phyloP scores from a whole-genome alignment of 2,888 invertebrate species.

The Protodeltote pygarga region DNA sequence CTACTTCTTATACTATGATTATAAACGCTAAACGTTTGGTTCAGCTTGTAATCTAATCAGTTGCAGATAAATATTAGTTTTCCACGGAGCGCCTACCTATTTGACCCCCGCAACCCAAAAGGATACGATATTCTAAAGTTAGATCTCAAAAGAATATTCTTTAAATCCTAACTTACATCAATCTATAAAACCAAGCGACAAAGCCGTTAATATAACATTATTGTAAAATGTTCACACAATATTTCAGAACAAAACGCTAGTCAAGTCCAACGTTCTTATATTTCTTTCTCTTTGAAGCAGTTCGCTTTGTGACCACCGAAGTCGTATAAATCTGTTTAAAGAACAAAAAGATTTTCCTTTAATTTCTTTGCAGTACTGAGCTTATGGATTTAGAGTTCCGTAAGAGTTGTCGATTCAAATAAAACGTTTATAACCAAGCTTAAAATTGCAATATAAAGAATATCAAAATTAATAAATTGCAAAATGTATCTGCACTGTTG shows the following conservation, averaged over 20 bases:
- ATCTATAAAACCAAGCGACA: neutral
- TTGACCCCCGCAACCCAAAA: too few species aligned
- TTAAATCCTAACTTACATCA: neutral
- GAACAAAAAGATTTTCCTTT: slow-evolving; percentile 49
- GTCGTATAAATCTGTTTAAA: slow-evolving; percentile 58
- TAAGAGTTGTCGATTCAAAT: slow-evolving; percentile 3
- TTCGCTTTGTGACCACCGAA: slow-evolving; percentile 56
- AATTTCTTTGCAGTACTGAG: slow-evolving; percentile 44
- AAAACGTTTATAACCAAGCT: neutral
- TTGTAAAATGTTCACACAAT: slow-evolving; percentile 33
- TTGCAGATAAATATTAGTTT: too few species aligned
- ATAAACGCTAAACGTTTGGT: too few species aligned
- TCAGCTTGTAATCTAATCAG: too few species aligned
- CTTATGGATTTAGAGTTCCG: slow-evolving; percentile 17
- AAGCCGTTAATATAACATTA: slow-evolving; percentile 46
- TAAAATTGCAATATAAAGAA: too few species aligned
- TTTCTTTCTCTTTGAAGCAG: slow-evolving; percentile 53
- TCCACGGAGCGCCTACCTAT: too few species aligned
- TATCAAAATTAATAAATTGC: too few species aligned
- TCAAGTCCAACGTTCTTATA: slow-evolving; percentile 26
- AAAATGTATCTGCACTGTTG: too few species aligned
- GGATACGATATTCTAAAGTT: too few species aligned
- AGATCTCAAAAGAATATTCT: too few species aligned
- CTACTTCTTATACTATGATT: too few species aligned
- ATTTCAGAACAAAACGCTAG: slow-evolving; percentile 21